A percentile compares a stretch with the other conserved stretches of the same genome.
Evolutionary conservation across 2,888 invertebrate genomes (phyloP).

Genomic region (Oscheius myriophilus): DNA sequence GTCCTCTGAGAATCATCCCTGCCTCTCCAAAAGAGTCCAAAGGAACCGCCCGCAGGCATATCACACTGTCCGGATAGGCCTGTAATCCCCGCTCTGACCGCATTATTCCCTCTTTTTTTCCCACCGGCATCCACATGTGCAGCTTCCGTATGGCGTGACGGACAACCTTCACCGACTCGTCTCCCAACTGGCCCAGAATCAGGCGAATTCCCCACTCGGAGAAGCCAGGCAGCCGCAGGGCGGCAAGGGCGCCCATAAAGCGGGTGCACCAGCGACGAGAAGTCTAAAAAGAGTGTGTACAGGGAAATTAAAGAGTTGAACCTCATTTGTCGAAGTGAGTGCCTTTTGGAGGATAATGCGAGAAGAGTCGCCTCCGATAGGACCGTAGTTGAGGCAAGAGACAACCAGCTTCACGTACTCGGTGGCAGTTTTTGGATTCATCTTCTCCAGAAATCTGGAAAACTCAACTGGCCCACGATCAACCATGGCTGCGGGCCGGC

Average conservation of each 20-base stretch:
- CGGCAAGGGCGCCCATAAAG: slow-evolving; percentile 85
- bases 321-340: slow-evolving; percentile 70
- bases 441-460: slow-evolving; percentile 81
- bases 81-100: slow-evolving; percentile 13
- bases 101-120: not conserved
- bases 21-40: slow-evolving; percentile 57
- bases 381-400: slow-evolving; percentile 87
- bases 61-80: slow-evolving; percentile 28
- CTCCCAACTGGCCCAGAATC: slow-evolving; percentile 85
- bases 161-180: slow-evolving; percentile 79
- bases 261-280: slow-evolving; percentile 86
- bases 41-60: slow-evolving; percentile 26
- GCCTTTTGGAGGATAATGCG: slow-evolving; percentile 76
- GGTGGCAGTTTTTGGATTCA: slow-evolving; percentile 82
- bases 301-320: not conserved
- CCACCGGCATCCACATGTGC: slow-evolving; percentile 56
- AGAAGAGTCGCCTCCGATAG: slow-evolving; percentile 76
- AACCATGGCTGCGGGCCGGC: no score
- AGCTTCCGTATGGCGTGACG: slow-evolving; percentile 53
- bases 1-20: slow-evolving; percentile 55
- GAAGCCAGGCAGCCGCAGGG: slow-evolving; percentile 78
- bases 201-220: slow-evolving; percentile 84
- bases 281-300: slow-evolving; percentile 28
- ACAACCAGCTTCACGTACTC: slow-evolving; percentile 92
- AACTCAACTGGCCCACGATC: not conserved